A percentile compares a stretch with the other conserved stretches of the same genome.
Evolutionary conservation across 2,113 vertebrate genomes (phyloP).

Genomic region (Sterna hirundo): DNA sequence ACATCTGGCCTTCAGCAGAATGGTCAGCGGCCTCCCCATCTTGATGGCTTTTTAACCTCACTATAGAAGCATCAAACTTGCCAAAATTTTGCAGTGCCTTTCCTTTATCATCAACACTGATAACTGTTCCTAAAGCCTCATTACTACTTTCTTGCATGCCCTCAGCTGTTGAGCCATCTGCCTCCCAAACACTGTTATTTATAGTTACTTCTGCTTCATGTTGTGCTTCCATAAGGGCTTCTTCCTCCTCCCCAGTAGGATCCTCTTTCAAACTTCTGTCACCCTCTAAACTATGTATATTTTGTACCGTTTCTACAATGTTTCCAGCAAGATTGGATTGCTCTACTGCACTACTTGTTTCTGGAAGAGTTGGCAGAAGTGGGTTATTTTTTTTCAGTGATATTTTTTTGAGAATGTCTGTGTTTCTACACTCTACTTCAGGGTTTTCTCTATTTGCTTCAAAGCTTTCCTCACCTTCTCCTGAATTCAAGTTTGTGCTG

Average conservation of each 20-base stretch:
- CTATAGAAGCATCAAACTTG: conserved; percentile 89
- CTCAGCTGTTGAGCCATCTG: conserved; percentile 68
- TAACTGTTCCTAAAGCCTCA: conserved; percentile 66
- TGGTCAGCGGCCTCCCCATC: conserved; percentile 72
- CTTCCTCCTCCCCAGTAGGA: conserved; percentile 47
- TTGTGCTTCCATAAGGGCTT: conserved; percentile 61
- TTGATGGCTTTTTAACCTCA: conserved; percentile 80
- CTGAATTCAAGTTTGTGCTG: background rate
- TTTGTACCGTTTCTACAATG: background rate
- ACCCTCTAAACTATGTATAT: conserved; percentile 20
- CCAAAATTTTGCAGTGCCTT: conserved; percentile 56
- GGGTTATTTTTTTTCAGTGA: background rate
- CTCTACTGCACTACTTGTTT: conserved; percentile 34
- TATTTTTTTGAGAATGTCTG: background rate
- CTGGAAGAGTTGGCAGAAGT: background rate
- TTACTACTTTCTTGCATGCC: conserved; percentile 58
- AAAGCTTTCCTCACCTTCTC: background rate
- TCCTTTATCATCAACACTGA: conserved; percentile 66
- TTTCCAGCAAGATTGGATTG: conserved; percentile 2
- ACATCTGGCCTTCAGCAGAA: conserved; percentile 57
- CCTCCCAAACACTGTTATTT: conserved; percentile 67
- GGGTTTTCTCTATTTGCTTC: background rate
- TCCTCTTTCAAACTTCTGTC: conserved; percentile 29
- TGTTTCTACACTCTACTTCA: background rate
- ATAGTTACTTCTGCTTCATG: conserved; percentile 65